A percentile compares a stretch with the other conserved stretches of the same genome.
These are phyloP conservation scores for Rhyacichthys aspro DNA, from an alignment of 2,797 vertebrate species.

Conservation along the genomic window DNA sequence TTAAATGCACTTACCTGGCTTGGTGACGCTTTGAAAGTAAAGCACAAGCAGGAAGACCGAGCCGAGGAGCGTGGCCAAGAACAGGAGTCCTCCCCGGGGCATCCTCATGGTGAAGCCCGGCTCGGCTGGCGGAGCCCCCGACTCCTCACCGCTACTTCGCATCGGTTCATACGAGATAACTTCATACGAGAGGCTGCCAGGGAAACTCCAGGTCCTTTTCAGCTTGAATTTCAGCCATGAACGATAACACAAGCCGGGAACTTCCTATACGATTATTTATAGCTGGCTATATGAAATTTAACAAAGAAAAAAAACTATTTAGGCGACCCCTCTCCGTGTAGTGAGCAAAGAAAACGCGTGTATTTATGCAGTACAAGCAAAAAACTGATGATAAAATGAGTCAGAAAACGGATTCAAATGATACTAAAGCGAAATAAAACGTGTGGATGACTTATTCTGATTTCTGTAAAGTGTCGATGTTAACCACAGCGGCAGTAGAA, in stretches of 20 bases:
- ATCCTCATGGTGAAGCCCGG: constrained; percentile 80
- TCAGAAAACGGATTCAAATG: background rate
- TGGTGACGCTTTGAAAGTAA: constrained; percentile 86
- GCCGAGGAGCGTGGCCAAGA: constrained; percentile 84
- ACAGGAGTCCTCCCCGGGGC: constrained; percentile 80
- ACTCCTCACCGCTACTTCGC: constrained; percentile 47
- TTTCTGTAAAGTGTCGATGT: background rate
- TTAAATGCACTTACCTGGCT: constrained; percentile 76
- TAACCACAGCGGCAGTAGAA: background rate
- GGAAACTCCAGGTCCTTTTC: background rate
- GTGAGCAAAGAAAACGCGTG: background rate
- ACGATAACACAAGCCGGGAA: background rate
- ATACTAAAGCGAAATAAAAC: background rate
- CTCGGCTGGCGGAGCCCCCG: constrained; percentile 55
- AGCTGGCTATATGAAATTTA: background rate
- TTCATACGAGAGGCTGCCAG: constrained; percentile 16
- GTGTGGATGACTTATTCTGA: background rate
- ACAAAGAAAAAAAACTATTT: background rate
- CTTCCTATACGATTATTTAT: background rate
- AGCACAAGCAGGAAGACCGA: constrained; percentile 85
- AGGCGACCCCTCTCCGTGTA: background rate
- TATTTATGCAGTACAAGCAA: background rate
- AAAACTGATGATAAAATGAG: background rate
- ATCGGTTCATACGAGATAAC: constrained; percentile 56
- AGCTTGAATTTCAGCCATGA: background rate